A percentile compares a stretch with the other conserved stretches of the same genome.
Conservation (phyloP, 2,113 vertebrate genomes). For the Polypterus senegalus region DNA sequence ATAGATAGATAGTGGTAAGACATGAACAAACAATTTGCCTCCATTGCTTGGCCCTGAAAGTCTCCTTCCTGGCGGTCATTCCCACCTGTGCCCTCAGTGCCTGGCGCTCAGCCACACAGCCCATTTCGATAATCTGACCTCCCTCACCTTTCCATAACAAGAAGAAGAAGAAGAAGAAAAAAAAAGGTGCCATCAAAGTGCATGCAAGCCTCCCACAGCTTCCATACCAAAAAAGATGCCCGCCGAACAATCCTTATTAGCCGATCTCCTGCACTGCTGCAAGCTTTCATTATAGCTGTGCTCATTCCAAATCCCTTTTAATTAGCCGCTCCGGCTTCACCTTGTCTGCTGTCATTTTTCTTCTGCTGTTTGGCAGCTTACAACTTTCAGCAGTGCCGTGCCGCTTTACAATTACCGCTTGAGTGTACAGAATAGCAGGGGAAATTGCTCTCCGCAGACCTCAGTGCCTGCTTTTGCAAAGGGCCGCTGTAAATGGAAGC, state of each 20-base stretch:
- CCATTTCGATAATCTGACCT: conserved; percentile 2
- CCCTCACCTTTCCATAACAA: conserved; percentile 3
- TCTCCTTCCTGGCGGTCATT: conserved; percentile 1
- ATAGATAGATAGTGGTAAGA: too few species aligned
- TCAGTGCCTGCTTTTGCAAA: not conserved
- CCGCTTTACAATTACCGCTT: not conserved
- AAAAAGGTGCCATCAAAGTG: conserved; percentile 8
- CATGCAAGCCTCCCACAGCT: conserved; percentile 6
- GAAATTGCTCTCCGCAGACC: conserved; percentile 3
- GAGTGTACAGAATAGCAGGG: not conserved
- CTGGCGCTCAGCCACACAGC: not conserved
- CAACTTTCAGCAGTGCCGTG: not conserved
- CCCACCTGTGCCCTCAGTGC: not conserved
- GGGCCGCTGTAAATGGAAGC: not conserved
- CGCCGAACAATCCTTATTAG: conserved; percentile 5
- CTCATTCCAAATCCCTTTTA: conserved; percentile 5
- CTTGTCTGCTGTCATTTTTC: conserved; percentile 9
- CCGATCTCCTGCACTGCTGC: conserved; percentile 8
- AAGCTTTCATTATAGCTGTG: conserved; percentile 9
- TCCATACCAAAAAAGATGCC: conserved; percentile 5
- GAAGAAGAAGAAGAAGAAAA: conserved; percentile 5
- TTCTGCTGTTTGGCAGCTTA: conserved; percentile 8
- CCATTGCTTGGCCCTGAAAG: not conserved
- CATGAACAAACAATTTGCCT: too few species aligned
- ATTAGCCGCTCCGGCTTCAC: conserved; percentile 11